These are phyloP conservation scores for Sitobion miscanthi DNA, from an alignment of 1,140 invertebrate species.

Conservation along the genomic window DNA sequence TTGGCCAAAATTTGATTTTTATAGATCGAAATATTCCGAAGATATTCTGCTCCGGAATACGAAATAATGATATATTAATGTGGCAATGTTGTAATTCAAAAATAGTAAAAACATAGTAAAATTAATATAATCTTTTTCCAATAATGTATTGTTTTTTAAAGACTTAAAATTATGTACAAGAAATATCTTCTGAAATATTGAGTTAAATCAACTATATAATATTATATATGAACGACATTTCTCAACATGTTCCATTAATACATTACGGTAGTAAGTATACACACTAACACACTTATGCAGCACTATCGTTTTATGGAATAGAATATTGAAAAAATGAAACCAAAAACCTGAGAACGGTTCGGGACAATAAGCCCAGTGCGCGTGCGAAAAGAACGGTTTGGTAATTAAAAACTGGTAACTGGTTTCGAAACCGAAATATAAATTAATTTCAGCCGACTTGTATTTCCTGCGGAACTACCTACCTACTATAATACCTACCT, in stretches of 20 bases:
- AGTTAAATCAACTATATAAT: too few relatives aligned
- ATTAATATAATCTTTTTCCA: too few relatives aligned
- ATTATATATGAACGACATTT: too few relatives aligned
- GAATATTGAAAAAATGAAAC: background rate
- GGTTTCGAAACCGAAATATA: background rate
- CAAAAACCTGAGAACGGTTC: background rate
- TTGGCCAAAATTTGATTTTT: too few relatives aligned
- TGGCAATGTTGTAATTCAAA: too few relatives aligned
- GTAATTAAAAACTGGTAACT: conserved; percentile 9
- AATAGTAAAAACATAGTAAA: too few relatives aligned
- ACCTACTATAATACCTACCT: background rate
- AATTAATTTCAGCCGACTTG: background rate
- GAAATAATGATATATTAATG: too few relatives aligned
- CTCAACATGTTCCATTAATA: background rate
- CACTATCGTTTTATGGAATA: background rate
- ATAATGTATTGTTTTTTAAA: too few relatives aligned
- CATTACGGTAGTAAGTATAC: background rate
- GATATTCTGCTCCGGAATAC: too few relatives aligned
- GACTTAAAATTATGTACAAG: too few relatives aligned
- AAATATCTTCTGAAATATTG: too few relatives aligned
- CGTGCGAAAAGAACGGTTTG: background rate
- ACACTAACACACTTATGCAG: background rate
- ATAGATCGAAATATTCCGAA: too few relatives aligned
- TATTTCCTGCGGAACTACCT: background rate
- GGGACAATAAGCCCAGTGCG: background rate